phyloP scores from a whole-genome alignment of 1,140 invertebrate genomes.

The Microplitis mediator region DNA sequence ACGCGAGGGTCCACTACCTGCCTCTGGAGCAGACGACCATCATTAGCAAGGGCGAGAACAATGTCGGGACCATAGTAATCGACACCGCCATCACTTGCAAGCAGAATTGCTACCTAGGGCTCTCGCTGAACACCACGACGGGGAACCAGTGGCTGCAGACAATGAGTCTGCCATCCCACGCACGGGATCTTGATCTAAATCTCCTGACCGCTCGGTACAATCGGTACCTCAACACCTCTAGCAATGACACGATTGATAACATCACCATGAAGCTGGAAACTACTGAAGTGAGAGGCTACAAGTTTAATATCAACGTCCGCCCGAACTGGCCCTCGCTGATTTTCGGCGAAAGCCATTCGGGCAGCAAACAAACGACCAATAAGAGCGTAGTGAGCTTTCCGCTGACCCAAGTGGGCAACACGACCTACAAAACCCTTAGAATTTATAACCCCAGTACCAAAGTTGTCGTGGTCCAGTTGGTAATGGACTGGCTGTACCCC shows the following conservation, averaged over 20 bases:
- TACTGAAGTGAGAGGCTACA: constrained; percentile 74
- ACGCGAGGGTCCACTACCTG: constrained; percentile 61
- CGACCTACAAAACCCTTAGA: constrained; percentile 68
- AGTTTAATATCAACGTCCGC: constrained; percentile 73
- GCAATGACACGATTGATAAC: constrained; percentile 64
- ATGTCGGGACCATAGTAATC: constrained; percentile 65
- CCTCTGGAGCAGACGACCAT: constrained; percentile 48
- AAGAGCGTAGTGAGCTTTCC: constrained; percentile 71
- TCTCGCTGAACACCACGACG: constrained; percentile 65
- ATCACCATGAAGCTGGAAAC: constrained; percentile 79
- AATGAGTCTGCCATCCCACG: constrained; percentile 68
- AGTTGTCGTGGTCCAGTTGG: constrained; percentile 68
- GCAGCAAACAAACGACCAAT: constrained; percentile 52
- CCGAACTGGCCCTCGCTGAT: constrained; percentile 74
- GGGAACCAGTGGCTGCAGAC: constrained; percentile 75
- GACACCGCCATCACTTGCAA: constrained; percentile 74
- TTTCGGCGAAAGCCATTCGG: constrained; percentile 24
- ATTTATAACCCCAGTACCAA: constrained; percentile 69
- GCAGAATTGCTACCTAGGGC: constrained; percentile 77
- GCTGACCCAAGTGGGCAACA: constrained; percentile 81
- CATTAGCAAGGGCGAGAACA: constrained; percentile 61
- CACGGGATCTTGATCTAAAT: constrained; percentile 68
- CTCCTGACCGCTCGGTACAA: constrained; percentile 66
- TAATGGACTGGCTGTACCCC: constrained; percentile 67
- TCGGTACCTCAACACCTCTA: constrained; percentile 64